Percentiles rank a stretch among this genome's conserved stretches.
Evolutionary conservation across 2,888 invertebrate genomes (phyloP).

Genomic region (Synanthedon formicaeformis): DNA sequence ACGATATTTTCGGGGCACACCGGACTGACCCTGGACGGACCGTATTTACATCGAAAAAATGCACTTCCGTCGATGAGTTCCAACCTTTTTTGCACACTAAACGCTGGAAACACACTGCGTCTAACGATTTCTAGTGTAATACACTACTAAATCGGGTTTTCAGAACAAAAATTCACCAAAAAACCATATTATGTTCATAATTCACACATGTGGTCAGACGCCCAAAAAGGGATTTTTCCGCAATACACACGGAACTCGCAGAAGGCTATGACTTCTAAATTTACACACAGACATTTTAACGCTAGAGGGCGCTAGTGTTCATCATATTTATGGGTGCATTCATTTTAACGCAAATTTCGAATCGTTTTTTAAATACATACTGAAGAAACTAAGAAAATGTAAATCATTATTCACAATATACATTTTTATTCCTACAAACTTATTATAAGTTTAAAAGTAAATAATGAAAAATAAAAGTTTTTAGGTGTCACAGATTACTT

Average conservation of each 20-base stretch:
- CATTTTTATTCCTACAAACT: too few relatives aligned
- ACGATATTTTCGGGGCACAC: conserved; percentile 54
- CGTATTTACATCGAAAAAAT: conserved; percentile 69
- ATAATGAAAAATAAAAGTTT: too few relatives aligned
- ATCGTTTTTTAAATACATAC: not conserved
- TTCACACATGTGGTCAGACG: conserved; percentile 77
- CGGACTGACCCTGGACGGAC: conserved; percentile 61
- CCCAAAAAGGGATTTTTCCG: conserved; percentile 77
- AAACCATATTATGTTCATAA: conserved; percentile 66
- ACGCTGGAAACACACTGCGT: conserved; percentile 43
- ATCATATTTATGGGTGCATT: conserved; percentile 30
- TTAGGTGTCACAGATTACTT: too few relatives aligned
- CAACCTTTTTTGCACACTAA: conserved; percentile 47
- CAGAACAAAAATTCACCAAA: conserved; percentile 50
- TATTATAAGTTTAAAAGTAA: too few relatives aligned
- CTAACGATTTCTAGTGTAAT: conserved; percentile 36
- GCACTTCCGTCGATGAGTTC: conserved; percentile 60
- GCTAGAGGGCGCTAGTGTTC: conserved; percentile 51
- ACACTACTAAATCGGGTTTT: conserved; percentile 41
- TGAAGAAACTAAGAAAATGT: not conserved
- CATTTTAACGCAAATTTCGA: conserved; percentile 14
- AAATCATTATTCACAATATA: not conserved
- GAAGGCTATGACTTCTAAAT: conserved; percentile 69
- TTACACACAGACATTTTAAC: conserved; percentile 51
- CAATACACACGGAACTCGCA: conserved; percentile 68